Evolutionary conservation across 2,888 invertebrate genomes (phyloP).

Genomic region (Nowickia ferox): DNA sequence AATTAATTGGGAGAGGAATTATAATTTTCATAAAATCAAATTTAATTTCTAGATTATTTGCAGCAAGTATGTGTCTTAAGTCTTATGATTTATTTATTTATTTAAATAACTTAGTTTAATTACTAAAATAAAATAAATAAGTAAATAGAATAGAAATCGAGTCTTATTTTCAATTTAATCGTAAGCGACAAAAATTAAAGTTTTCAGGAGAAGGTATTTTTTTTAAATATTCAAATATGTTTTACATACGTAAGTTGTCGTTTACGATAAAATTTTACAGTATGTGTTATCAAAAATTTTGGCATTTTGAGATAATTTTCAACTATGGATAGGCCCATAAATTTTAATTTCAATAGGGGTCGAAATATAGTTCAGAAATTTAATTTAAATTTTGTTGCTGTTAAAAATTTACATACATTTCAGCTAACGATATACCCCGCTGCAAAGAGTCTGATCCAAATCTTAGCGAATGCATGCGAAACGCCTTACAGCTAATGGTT

Average conservation of each 20-base stretch:
- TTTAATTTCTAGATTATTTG: too few species aligned
- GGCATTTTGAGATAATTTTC: too few species aligned
- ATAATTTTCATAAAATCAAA: too few species aligned
- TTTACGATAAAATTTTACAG: too few species aligned
- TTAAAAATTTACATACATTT: not conserved
- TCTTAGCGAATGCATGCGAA: conserved; percentile 85
- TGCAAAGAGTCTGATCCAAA: conserved; percentile 85
- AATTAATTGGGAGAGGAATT: not conserved
- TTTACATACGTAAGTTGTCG: too few species aligned
- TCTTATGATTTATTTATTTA: conserved; percentile 29
- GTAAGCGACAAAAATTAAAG: too few species aligned
- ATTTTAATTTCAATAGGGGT: too few species aligned
- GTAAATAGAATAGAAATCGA: not conserved
- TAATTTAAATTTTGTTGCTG: conserved; percentile 2
- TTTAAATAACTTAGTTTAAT: not conserved
- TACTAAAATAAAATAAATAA: not conserved
- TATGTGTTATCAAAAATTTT: too few species aligned
- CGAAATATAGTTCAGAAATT: not conserved
- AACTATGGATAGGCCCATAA: too few species aligned
- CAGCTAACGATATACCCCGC: conserved; percentile 83
- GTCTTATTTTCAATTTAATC: too few species aligned
- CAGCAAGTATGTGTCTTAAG: conserved; percentile 34
- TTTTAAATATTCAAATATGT: too few species aligned
- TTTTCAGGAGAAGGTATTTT: too few species aligned
- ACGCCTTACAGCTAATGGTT: conserved; percentile 84